Base-by-base conservation (phyloP, 2,797 vertebrate species). In the Arrhamphus sclerolepis region DNA sequence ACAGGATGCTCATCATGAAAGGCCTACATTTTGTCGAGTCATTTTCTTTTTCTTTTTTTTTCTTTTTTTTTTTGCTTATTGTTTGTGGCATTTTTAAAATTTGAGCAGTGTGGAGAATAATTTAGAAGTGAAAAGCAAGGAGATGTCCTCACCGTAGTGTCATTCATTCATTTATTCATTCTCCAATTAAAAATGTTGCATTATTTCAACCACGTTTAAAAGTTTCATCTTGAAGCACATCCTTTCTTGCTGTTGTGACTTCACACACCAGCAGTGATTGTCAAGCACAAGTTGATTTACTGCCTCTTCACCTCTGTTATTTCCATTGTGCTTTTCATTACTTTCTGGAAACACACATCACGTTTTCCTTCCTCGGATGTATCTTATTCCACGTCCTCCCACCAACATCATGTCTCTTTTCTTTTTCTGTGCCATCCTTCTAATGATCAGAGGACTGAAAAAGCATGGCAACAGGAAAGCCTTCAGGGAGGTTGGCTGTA, bases 401-500 rank as follows among this genome's bases (percentile, higher is more conserved):
- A 14, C 1, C n/a, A 11, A 47, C 14, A 24, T 0, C 13, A 11
- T 47, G 3, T 17, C 17, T 16, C 31, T 13, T 64, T 55, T 65
- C 44, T 22, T 39, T 50, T 31, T 39, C 31, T 53, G 16, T 20
- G 9, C 29, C 16, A 0, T 74, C 31, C 70, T 51, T 42, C 31
- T 31, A 39, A 41, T 71, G 39, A 39, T 31, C 20, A 50, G 46
- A 57, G 38, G 7, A 46, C 4, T 29, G 43, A 44, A 54, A n/a
- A 51, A 51, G 61, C 66, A 48, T 46, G 29, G 41, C 66, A 60
- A 44, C 69, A 68, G 68, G 62, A 48, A 73, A 61, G 21, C 65
- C 82, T 70, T 66, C 4, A 9, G 70, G 77, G 70, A 56, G 61
- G 54, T 62, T 70, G 66, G 65, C 71, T 83, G 67, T 72, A 71